These are phyloP conservation scores for Campylomormyrus tamandua DNA, from an alignment of 2,113 vertebrate genomes.

Conservation along the genomic window DNA sequence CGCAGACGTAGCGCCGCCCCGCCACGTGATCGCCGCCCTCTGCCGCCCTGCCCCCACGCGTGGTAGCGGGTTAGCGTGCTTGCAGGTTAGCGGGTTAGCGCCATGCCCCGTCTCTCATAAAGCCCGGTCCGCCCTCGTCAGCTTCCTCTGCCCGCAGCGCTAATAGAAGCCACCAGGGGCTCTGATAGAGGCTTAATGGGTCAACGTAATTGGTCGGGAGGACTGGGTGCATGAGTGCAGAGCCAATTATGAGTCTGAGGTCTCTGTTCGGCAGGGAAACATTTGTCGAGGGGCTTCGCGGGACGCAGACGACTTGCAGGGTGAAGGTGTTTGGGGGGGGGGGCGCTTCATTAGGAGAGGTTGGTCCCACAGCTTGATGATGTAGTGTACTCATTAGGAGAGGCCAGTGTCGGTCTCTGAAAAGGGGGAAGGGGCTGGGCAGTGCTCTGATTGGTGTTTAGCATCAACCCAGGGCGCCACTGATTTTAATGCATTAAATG, in stretches of 20 bases:
- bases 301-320: constrained; percentile 17
- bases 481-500: neutral
- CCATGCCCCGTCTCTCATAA: neutral
- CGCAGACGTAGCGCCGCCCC: neutral
- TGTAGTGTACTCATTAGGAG: constrained; percentile 11
- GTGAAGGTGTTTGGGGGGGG: constrained; percentile 5
- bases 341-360: neutral
- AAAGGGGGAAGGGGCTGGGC: neutral
- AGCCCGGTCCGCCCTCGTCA: neutral
- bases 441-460: neutral
- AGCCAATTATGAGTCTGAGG: constrained; percentile 3
- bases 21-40: neutral
- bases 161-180: constrained; percentile 4
- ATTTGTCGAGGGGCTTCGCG: neutral
- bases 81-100: neutral
- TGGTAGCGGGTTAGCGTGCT: neutral
- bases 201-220: neutral
- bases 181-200: neutral
- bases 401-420: neutral
- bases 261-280: constrained; percentile 1
- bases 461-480: neutral
- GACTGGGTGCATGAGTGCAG: neutral
- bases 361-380: neutral
- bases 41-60: neutral
- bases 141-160: neutral